These are phyloP conservation scores for Parapristionchus giblindavisi DNA, from an alignment of 2,888 invertebrate genomes.

Conservation along the genomic window DNA sequence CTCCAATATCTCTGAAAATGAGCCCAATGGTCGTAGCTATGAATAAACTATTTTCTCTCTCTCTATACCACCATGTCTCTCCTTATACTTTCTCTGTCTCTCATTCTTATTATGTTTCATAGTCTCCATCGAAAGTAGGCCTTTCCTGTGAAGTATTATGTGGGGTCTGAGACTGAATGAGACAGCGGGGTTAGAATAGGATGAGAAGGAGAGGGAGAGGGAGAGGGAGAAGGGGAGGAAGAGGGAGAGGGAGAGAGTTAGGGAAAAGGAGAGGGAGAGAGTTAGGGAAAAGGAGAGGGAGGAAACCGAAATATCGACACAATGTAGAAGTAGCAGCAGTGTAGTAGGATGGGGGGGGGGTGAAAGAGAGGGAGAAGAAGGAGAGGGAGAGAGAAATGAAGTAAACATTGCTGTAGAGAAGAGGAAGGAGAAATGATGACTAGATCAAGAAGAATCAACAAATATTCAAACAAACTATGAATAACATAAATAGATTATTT, in stretches of 20 bases:
- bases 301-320: too few species aligned
- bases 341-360: neutral
- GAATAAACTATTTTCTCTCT: too few species aligned
- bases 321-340: constrained; percentile 25
- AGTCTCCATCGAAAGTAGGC: too few species aligned
- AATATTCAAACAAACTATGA: constrained; percentile 19
- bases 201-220: constrained; percentile 40
- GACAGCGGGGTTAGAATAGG: neutral
- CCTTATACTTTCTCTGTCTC: too few species aligned
- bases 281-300: constrained; percentile 37
- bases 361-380: neutral
- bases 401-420: constrained; percentile 24
- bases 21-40: too few species aligned
- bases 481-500: too few species aligned
- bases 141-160: too few species aligned
- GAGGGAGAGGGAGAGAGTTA: neutral
- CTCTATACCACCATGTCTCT: too few species aligned
- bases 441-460: neutral
- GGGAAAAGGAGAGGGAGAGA: constrained; percentile 28
- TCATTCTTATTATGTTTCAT: too few species aligned
- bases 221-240: constrained; percentile 3
- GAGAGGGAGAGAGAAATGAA: constrained; percentile 30
- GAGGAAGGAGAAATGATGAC: neutral
- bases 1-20: too few species aligned
- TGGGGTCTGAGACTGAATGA: neutral